phyloP scores from a whole-genome alignment of 2,113 vertebrate species.

The Acanthochromis polyacanthus region DNA sequence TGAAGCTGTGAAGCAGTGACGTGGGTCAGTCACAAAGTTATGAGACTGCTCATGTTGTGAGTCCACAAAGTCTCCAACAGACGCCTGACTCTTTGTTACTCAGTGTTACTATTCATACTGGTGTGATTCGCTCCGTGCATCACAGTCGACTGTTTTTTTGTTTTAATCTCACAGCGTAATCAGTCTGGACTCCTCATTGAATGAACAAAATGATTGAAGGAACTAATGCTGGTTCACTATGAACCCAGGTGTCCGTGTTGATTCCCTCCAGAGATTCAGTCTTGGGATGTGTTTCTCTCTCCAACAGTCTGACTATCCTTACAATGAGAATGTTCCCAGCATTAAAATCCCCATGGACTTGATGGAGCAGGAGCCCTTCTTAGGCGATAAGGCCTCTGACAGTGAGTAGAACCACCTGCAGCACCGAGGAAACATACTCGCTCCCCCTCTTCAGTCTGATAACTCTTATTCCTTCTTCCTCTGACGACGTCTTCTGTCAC shows the following conservation, averaged over 20 bases:
- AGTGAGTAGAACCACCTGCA: slow-evolving; percentile 91
- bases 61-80: too few relatives aligned
- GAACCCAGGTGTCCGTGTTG: neutral
- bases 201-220: too few relatives aligned
- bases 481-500: slow-evolving; percentile 7
- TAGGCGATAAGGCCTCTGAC: slow-evolving; percentile 95
- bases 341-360: slow-evolving; percentile 99
- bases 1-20: too few relatives aligned
- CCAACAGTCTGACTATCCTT: slow-evolving; percentile 97
- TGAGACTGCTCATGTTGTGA: too few relatives aligned
- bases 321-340: slow-evolving; percentile 96
- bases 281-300: slow-evolving; percentile 76
- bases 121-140: too few relatives aligned
- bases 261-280: neutral
- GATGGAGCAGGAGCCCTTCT: slow-evolving; percentile 98
- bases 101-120: too few relatives aligned
- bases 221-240: neutral
- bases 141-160: too few relatives aligned
- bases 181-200: too few relatives aligned
- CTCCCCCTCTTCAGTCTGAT: slow-evolving; percentile 6
- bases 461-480: slow-evolving; percentile 18
- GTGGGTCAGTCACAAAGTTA: too few relatives aligned
- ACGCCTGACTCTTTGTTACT: too few relatives aligned
- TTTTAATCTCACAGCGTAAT: too few relatives aligned
- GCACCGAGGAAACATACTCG: slow-evolving; percentile 40